A percentile compares a stretch with the other conserved stretches of the same genome.
These are phyloP conservation scores for Bradysia coprophila DNA, from an alignment of 1,140 invertebrate genomes.

Conservation along the genomic window DNA sequence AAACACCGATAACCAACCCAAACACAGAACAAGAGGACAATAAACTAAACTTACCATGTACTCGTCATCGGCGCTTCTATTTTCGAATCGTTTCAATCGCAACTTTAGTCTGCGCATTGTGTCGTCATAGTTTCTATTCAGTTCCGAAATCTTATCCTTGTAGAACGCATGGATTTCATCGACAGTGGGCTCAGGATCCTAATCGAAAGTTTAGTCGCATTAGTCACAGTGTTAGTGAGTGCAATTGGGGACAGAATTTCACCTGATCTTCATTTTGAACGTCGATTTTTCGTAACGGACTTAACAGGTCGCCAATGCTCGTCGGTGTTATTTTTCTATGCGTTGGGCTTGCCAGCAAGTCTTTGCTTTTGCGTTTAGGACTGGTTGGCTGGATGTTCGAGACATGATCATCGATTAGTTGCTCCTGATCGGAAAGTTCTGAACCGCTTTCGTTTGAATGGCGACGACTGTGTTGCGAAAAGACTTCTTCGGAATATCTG, in stretches of 20 bases:
- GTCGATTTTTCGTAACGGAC: background rate
- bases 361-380: conserved; percentile 15
- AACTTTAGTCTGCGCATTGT: conserved; percentile 10
- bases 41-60: too few relatives aligned
- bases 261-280: conserved; percentile 6
- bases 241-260: too few relatives aligned
- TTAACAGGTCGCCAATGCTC: background rate
- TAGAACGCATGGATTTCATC: conserved; percentile 16
- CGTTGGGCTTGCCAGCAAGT: conserved; percentile 16
- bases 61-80: background rate
- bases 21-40: too few relatives aligned
- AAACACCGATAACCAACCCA: too few relatives aligned
- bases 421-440: conserved; percentile 17
- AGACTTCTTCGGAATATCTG: conserved; percentile 45
- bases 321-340: conserved; percentile 19
- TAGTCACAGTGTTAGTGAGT: too few relatives aligned
- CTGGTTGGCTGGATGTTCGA: conserved; percentile 11
- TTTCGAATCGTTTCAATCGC: background rate
- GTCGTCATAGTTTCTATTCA: conserved; percentile 12
- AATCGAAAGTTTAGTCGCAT: too few relatives aligned
- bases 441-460: conserved; percentile 8
- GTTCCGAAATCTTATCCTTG: conserved; percentile 16
- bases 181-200: background rate
- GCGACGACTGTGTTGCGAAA: conserved; percentile 41
- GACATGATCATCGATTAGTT: background rate